Base-by-base conservation (phyloP, 2,797 vertebrate species). In the Sibirionetta formosa region DNA sequence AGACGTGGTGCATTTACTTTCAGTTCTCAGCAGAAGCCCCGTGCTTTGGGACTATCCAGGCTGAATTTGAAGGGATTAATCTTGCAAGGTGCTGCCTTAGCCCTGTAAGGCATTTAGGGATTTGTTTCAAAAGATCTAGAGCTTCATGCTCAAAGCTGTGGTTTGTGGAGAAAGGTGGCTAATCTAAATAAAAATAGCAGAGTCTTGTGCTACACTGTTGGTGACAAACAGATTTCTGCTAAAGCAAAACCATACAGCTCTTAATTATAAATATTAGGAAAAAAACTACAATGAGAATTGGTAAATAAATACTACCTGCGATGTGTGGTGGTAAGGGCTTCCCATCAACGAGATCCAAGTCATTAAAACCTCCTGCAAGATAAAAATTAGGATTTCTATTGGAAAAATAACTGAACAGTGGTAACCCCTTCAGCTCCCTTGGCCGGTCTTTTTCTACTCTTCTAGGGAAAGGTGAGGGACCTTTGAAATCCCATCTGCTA, bases 311-410 rank as follows among this genome's bases (percentile, higher is more conserved):
- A 6, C 4, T 94, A 97, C 97, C 97, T 97, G 86, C 1, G 42
- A 69, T 40, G 5, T 60, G 38, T 0, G 97, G 90, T 17, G 95
- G 96, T 83, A 97, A 89, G 77, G 94, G 88, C 65, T 96, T 97
- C 51, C 97, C 97, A 61, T 96, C 97, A 40, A 81, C 16, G 26
- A 97, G 97, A 94, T 97, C 97, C 5, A 96, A 94, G 77, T 97
- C 96, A 61, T 42, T 85, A 88, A 97, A 96, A 46, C 80, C 76
- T 66, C 93, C 97, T 97, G 94, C 84, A 96, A 95, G 51, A 88
- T n/a, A 70, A 82, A 91, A 11, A 23, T 57, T 31, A 88, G 42
- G 31, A 77, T 84, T 46, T 38, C 23, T 40, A 27, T 31, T 71
- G 33, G 11, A 86, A 77, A 94, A 57, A 73, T 66, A 46, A 33